Conservation (phyloP, 2,797 vertebrate genomes). For the Sebastes dallii region DNA sequence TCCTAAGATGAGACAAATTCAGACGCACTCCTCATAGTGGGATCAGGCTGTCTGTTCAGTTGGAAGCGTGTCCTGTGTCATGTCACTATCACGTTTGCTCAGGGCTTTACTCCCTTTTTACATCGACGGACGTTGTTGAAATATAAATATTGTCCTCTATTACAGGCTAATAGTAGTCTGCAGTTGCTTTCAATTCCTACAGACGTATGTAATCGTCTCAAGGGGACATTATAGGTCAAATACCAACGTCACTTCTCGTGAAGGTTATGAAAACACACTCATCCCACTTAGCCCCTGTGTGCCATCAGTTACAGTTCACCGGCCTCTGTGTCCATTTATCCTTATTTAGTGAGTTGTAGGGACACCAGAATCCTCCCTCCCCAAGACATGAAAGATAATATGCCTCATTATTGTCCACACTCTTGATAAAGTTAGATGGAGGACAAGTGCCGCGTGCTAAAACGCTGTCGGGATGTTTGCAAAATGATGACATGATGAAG, state of each 20-base stretch:
- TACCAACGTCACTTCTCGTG: neutral
- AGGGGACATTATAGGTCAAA: conserved; percentile 25
- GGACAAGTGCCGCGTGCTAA: conserved; percentile 7
- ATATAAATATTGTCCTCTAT: conserved; percentile 42
- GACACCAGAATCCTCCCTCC: conserved; percentile 8
- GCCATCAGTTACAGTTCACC: conserved; percentile 18
- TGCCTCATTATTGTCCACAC: conserved; percentile 42
- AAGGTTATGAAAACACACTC: conserved; percentile 42
- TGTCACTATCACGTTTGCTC: conserved; percentile 30
- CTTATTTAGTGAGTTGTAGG: conserved; percentile 38
- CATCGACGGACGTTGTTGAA: conserved; percentile 19
- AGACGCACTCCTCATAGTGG: conserved; percentile 8
- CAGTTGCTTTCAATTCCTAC: conserved; percentile 25
- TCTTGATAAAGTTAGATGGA: conserved; percentile 51
- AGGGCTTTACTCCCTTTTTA: conserved; percentile 15
- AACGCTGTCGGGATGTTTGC: conserved; percentile 29
- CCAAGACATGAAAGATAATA: conserved; percentile 41
- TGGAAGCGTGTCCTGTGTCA: conserved; percentile 30
- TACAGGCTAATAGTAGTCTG: conserved; percentile 32
- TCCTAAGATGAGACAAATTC: conserved; percentile 34
- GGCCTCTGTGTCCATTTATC: conserved; percentile 14
- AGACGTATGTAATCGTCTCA: conserved; percentile 36
- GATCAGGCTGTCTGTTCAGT: conserved; percentile 38
- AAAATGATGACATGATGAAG: conserved; percentile 50
- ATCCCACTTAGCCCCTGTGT: neutral